A percentile compares a stretch with the other conserved stretches of the same genome.
These are phyloP conservation scores for Branchellion lobata DNA, from an alignment of 2,888 invertebrate species.

Conservation along the genomic window DNA sequence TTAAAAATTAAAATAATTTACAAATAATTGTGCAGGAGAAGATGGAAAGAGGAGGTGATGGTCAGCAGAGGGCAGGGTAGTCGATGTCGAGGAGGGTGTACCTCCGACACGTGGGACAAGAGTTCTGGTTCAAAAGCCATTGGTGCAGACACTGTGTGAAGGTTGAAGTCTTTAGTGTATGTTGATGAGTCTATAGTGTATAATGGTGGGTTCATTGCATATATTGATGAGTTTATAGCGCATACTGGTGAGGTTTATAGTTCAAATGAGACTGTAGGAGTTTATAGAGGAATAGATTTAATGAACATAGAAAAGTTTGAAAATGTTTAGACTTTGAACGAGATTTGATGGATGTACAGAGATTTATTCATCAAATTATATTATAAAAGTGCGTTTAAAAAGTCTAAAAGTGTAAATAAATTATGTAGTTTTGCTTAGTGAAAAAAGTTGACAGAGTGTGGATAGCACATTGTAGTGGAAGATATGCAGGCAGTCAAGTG, in stretches of 20 bases:
- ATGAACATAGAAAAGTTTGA: no score
- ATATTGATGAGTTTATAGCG: no score
- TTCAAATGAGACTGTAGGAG: neutral
- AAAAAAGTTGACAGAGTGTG: neutral
- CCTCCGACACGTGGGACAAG: neutral
- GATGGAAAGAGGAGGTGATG: neutral
- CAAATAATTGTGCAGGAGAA: neutral
- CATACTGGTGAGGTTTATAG: no score
- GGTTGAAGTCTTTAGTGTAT: no score
- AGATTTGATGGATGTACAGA: no score
- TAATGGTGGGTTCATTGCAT: no score
- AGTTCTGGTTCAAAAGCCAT: neutral
- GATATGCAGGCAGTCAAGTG: constrained; percentile 3
- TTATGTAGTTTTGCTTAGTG: neutral
- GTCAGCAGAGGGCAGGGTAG: constrained; percentile 6
- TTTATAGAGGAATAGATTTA: neutral
- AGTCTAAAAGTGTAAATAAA: no score
- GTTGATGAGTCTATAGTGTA: no score
- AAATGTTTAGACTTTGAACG: no score
- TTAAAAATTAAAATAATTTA: no score
- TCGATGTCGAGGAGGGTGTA: constrained; percentile 12
- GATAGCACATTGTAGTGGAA: neutral
- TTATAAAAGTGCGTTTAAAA: no score
- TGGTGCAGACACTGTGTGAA: constrained; percentile 2
- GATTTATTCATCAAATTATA: no score